phyloP scores from a whole-genome alignment of 2,888 invertebrate species.

The Tiphia femorata region DNA sequence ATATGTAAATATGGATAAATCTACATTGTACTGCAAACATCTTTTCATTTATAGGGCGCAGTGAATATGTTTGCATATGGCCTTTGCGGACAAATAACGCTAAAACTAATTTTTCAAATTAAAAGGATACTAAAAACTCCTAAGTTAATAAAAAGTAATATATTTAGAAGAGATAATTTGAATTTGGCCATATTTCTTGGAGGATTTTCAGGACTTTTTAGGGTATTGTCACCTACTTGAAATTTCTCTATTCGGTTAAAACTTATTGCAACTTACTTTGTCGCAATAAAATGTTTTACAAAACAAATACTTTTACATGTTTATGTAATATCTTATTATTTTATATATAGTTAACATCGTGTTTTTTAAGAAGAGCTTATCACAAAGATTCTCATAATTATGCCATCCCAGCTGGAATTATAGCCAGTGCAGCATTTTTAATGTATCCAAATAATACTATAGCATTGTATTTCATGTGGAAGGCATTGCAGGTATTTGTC shows the following conservation, averaged over 20 bases:
- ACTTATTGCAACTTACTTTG: no score
- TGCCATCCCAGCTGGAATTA: slow-evolving; percentile 79
- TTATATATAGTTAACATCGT: slow-evolving; percentile 75
- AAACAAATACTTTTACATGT: no score
- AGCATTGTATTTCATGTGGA: slow-evolving; percentile 87
- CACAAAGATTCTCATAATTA: slow-evolving; percentile 75
- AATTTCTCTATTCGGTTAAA: no score
- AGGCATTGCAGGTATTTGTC: slow-evolving; percentile 83
- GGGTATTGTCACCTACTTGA: slow-evolving; percentile 71
- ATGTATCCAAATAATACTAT: slow-evolving; percentile 83
- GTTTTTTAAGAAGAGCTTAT: slow-evolving; percentile 75
- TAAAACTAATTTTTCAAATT: slow-evolving; percentile 74
- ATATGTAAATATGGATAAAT: not conserved
- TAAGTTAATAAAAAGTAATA: slow-evolving; percentile 69
- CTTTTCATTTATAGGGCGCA: slow-evolving; percentile 70
- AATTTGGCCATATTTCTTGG: slow-evolving; percentile 79
- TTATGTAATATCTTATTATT: not conserved
- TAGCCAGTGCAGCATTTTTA: slow-evolving; percentile 79
- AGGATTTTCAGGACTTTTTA: slow-evolving; percentile 77
- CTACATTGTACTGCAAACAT: not conserved
- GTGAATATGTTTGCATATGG: slow-evolving; percentile 75
- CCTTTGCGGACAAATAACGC: slow-evolving; percentile 73
- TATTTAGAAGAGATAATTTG: slow-evolving; percentile 73
- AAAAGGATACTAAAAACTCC: slow-evolving; percentile 72
- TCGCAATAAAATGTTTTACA: no score